These are phyloP conservation scores for Sialia sialis DNA, from an alignment of 2,113 vertebrate species.

Conservation along the genomic window DNA sequence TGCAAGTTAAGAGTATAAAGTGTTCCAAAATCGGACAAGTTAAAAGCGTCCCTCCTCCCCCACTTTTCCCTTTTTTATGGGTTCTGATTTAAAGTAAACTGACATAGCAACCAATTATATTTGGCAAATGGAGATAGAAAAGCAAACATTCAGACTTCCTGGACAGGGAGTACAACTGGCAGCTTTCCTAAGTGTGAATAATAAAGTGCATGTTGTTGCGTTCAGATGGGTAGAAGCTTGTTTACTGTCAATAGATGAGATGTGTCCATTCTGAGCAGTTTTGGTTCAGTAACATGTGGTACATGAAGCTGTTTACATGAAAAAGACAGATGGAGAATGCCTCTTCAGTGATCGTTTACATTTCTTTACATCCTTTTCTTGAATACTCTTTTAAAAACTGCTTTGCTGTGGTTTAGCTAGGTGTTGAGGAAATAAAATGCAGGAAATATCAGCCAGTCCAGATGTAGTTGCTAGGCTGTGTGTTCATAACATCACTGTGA, in stretches of 20 bases:
- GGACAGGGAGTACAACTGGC: conserved; percentile 71
- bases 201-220: conserved; percentile 55
- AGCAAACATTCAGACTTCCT: conserved; percentile 78
- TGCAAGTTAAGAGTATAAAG: conserved; percentile 32
- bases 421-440: background rate
- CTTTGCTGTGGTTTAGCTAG: background rate
- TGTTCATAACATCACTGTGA: background rate
- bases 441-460: background rate
- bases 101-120: conserved; percentile 75
- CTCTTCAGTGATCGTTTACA: background rate
- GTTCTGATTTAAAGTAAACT: conserved; percentile 74
- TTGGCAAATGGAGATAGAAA: conserved; percentile 74
- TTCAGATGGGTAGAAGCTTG: conserved; percentile 52
- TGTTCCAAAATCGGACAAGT: conserved; percentile 64
- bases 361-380: background rate
- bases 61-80: conserved; percentile 50
- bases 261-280: conserved; percentile 23
- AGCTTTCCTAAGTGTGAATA: conserved; percentile 70
- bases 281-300: background rate
- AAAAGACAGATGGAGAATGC: background rate
- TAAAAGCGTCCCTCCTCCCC: conserved; percentile 35
- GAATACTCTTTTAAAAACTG: background rate
- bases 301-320: background rate
- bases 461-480: background rate
- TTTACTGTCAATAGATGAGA: conserved; percentile 37